Evolutionary conservation across 1,140 invertebrate species (phyloP), one percentile per base, ranked within the genome.

Genomic region (Drosophila pseudoobscura): DNA sequence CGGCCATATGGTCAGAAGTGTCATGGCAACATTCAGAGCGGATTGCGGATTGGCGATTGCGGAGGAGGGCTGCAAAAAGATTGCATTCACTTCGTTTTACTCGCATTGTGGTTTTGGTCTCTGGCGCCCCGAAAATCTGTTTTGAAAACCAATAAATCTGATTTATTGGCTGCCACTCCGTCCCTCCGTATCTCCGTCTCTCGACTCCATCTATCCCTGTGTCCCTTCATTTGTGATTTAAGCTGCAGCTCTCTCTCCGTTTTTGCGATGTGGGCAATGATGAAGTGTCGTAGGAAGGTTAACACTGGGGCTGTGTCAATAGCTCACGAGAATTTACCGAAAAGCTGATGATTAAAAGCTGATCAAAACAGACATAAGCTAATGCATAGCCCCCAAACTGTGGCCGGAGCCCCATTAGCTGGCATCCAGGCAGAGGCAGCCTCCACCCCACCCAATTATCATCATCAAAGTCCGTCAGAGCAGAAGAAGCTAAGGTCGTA

Each of bases 101-200:
- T 83, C 74, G 62, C 46, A 66, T 75, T 82, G 75, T 73, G 83
- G 83, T 69, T 59, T 66, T 56, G 54, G 61, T 69, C 46, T 46
- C 24, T 31, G 43, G 35, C 52, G 45, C 57, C 57, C 55, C 49
- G 78, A 72, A 82, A 88, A 88, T 88, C 83, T 88, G 83, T 83
- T 89, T 83, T 89, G 72, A 89, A 89, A 88, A 88, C 84, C 83
- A 88, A 88, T 88, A 88, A 88, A 89, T 89, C 83, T 79, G 84
- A 83, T 83, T 88, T 88, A 88, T 88, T 89, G 79, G 83, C 75
- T 49, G 57, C 26, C 60, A 58, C 41, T 26, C 29, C 53, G 43
- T 49, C 17, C 17, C 41, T 26, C 29, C 31, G n/a, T n/a, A 39
- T 26, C 31, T 44, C 51, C 53, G 43, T 49, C 17, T 17, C 17